Evolutionary conservation across 2,888 invertebrate genomes (phyloP).

Genomic region (Caenorhabditis zanzibari): DNA sequence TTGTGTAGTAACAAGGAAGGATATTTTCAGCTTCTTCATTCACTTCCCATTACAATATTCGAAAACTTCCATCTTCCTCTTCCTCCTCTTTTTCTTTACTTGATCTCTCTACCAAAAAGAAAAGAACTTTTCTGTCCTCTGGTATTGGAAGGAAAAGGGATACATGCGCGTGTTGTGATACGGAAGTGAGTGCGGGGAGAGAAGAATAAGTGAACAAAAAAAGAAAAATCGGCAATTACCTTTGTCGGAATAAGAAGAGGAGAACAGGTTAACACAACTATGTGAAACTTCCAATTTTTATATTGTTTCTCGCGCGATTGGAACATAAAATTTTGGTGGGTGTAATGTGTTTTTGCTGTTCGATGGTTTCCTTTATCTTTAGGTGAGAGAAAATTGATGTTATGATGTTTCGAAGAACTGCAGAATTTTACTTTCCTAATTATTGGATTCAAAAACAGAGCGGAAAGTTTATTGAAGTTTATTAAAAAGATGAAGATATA

Average conservation of each 20-base stretch:
- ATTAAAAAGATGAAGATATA: no score
- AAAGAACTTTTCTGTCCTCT: neutral
- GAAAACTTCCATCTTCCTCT: neutral
- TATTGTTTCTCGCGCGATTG: neutral
- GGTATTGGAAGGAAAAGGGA: neutral
- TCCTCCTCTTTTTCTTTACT: neutral
- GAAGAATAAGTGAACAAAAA: neutral
- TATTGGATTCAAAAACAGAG: no score
- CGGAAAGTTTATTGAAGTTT: no score
- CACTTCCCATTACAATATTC: neutral
- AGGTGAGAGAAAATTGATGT: no score
- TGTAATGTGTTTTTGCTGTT: no score
- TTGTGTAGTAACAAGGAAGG: slow-evolving; percentile 23
- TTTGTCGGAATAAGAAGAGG: neutral
- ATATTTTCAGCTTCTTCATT: neutral
- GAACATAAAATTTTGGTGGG: no score
- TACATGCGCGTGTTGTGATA: neutral
- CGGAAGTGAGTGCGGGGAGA: neutral
- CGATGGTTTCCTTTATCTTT: no score
- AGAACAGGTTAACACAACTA: neutral
- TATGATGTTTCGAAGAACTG: no score
- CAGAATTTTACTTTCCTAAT: no score
- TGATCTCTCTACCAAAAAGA: no score
- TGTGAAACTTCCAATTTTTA: neutral
- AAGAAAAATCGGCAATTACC: neutral